Evolutionary conservation across 2,888 invertebrate species (phyloP).

Genomic region (Zonitis immaculata): DNA sequence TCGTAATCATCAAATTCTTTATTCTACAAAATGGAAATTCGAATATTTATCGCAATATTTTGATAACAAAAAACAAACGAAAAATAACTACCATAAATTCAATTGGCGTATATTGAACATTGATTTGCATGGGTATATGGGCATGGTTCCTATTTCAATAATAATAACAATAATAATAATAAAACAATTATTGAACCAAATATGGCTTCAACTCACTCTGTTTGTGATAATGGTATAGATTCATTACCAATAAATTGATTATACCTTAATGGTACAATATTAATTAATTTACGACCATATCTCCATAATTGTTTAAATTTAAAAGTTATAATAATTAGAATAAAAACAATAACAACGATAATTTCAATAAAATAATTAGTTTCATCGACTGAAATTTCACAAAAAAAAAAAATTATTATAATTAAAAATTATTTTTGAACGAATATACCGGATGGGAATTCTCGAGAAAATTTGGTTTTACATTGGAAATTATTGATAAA

Average conservation of each 20-base stretch:
- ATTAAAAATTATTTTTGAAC: no score
- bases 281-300: neutral
- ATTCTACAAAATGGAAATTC: constrained; percentile 17
- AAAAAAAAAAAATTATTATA: no score
- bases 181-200: no score
- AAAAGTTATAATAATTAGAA: neutral
- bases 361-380: neutral
- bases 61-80: neutral
- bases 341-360: neutral
- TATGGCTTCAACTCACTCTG: neutral
- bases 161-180: no score
- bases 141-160: neutral
- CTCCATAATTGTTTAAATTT: neutral
- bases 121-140: constrained; percentile 5
- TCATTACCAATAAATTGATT: neutral
- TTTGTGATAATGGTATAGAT: neutral
- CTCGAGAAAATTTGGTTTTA: neutral
- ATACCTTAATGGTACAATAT: neutral
- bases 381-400: neutral
- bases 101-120: constrained; percentile 7
- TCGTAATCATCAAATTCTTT: constrained; percentile 35
- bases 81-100: constrained; percentile 9
- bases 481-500: constrained; percentile 12
- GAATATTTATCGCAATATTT: neutral
- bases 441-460: constrained; percentile 12